Evolutionary conservation across 2,888 invertebrate species (phyloP), one percentile per base, ranked within the genome.

Genomic region (Andrena haemorrhoa): DNA sequence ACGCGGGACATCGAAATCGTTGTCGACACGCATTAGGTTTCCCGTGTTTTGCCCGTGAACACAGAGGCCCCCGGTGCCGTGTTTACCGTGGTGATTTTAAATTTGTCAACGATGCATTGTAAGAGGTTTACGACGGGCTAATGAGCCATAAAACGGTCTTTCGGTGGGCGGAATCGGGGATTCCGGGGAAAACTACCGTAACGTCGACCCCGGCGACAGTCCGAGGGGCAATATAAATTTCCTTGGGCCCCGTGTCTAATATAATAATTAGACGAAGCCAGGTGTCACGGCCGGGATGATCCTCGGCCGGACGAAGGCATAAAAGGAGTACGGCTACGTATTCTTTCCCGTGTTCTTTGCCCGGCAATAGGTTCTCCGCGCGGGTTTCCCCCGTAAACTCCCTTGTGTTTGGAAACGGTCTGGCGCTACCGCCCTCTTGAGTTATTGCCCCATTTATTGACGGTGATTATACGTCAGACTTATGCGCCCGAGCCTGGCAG

Each of bases 261-360:
- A 75, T 70, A 75, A 73, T 72, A 74, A 83, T 84, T 77, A 77
- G 47, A 53, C 53, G 56, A 8, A 16, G 56, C 53, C 83, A 73
- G 65, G 51, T 79, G 74, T 74, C 51, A 51, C 49, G 63, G 26
- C 10, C 47, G 41, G 41, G 58, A 58, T 31, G 69, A 58, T 26
- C 69, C n/a, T 47, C 16, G 33, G 29, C 47, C 1, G 10, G 66
- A 16, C 56, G 56, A 10, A 23, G 26, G 23, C 10, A 56, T 12
- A 20, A 56, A 56, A 56, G 56, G 56, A 56, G 56, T 26, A 10
- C 20, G 0, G 51, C 20, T 51, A 51, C 51, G 20, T 53, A 74
- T 75, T 64, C 35, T 65, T 47, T 68, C 10, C 66, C 71, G 29
- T 41, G 31, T 53, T 47, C 63, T 78, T 60, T 72, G 35, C 77